Evolutionary conservation across 2,113 vertebrate species (phyloP).

Genomic region (Lycaon pictus): DNA sequence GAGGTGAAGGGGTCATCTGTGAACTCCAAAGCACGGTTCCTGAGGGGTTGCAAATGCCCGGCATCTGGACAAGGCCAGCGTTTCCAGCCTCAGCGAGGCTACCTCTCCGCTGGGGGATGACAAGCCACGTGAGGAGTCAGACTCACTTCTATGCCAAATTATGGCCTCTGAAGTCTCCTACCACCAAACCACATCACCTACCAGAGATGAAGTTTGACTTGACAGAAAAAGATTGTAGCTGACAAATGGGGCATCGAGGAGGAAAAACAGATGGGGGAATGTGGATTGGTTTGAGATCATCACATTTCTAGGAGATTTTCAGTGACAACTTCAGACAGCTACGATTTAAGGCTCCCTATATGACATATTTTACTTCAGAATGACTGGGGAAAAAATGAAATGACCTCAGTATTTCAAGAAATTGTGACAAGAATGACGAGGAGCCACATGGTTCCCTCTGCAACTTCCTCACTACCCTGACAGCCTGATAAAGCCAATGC

Average conservation of each 20-base stretch:
- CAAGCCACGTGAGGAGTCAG: not conserved
- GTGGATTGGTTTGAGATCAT: constrained; percentile 17
- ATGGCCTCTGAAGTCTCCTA: not conserved
- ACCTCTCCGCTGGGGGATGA: not conserved
- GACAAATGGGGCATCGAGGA: constrained; percentile 3
- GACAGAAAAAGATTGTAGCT: not conserved
- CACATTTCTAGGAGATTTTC: not conserved
- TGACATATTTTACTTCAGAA: constrained; percentile 58
- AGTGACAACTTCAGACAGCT: constrained; percentile 58
- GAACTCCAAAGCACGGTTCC: not conserved
- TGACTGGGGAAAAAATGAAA: not conserved
- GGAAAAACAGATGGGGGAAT: not conserved
- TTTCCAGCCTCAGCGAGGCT: not conserved
- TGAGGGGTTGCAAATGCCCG: not conserved
- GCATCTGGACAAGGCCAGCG: not conserved
- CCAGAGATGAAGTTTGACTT: constrained; percentile 15
- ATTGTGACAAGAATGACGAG: not conserved
- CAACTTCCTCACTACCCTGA: not conserved
- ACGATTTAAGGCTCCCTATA: constrained; percentile 18
- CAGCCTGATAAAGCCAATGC: accelerated
- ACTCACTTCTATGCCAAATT: not conserved
- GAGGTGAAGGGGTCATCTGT: not conserved
- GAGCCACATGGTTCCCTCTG: not conserved
- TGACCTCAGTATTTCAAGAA: constrained; percentile 62
- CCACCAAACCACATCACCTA: not conserved